Conservation (phyloP, 2,797 vertebrate species). For the Silurus lanzhouensis region DNA sequence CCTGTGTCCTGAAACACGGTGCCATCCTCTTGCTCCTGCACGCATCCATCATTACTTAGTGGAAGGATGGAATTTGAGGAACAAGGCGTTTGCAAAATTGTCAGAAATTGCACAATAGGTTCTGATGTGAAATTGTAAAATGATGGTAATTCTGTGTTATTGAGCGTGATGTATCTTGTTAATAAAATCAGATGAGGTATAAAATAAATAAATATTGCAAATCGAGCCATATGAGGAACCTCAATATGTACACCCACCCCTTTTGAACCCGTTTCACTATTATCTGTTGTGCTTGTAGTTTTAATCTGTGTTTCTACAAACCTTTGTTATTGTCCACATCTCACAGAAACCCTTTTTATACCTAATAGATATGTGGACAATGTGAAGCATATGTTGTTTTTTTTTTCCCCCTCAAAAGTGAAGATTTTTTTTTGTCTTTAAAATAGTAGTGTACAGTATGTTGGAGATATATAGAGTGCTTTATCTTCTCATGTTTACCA, state of each 20-base stretch:
- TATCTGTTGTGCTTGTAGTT: background rate
- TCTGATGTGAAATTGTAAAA: background rate
- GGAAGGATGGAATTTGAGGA: slow-evolving; percentile 17
- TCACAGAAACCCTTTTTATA: background rate
- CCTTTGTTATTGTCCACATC: background rate
- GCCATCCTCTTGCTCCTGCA: slow-evolving; percentile 23
- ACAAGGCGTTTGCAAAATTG: background rate
- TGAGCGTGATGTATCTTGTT: background rate
- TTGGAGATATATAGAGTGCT: background rate
- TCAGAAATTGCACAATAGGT: background rate
- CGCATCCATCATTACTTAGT: slow-evolving; percentile 36
- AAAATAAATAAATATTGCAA: background rate
- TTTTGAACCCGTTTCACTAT: background rate
- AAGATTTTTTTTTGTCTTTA: background rate
- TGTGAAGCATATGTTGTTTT: background rate
- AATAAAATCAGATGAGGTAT: background rate
- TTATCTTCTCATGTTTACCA: background rate
- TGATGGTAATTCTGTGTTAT: background rate
- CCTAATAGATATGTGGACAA: background rate
- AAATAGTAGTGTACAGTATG: no score
- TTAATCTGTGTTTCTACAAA: background rate
- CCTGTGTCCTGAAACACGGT: slow-evolving; percentile 3
- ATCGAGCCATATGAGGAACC: background rate
- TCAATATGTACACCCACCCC: background rate
- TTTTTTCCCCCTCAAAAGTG: background rate